A percentile compares a stretch with the other conserved stretches of the same genome.
These are phyloP conservation scores for Odontomyia ornata DNA, from an alignment of 2,888 invertebrate genomes.

Conservation along the genomic window DNA sequence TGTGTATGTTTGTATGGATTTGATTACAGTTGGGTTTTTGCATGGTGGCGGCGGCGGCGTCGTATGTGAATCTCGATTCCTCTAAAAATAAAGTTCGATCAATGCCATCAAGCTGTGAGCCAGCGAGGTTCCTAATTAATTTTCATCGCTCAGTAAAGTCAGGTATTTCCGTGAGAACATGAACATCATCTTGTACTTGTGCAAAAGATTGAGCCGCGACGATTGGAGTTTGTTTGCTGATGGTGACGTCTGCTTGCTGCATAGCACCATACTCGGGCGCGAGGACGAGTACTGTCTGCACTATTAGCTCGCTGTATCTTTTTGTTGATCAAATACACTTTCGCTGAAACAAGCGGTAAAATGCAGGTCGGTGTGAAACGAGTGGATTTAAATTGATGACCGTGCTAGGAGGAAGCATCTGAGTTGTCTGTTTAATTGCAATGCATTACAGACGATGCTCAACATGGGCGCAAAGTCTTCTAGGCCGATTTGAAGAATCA, in stretches of 20 bases:
- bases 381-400: no score
- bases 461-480: no score
- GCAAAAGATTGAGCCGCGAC: background rate
- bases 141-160: slow-evolving; percentile 41
- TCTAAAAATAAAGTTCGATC: slow-evolving; percentile 34
- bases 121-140: slow-evolving; percentile 44
- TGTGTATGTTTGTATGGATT: slow-evolving; percentile 18
- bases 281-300: background rate
- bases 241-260: background rate
- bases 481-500: no score
- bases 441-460: no score
- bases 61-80: background rate
- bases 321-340: background rate
- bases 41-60: slow-evolving; percentile 19
- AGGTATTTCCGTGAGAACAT: slow-evolving; percentile 44
- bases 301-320: background rate
- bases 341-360: slow-evolving; percentile 13
- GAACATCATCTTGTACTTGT: slow-evolving; percentile 6
- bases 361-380: no score
- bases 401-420: no score
- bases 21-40: slow-evolving; percentile 26
- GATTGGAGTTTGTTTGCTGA: background rate
- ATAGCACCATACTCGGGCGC: background rate
- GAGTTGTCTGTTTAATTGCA: no score
- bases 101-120: slow-evolving; percentile 44